phyloP scores from a whole-genome alignment of 2,888 invertebrate species.

The Drosophila subsilvestris region DNA sequence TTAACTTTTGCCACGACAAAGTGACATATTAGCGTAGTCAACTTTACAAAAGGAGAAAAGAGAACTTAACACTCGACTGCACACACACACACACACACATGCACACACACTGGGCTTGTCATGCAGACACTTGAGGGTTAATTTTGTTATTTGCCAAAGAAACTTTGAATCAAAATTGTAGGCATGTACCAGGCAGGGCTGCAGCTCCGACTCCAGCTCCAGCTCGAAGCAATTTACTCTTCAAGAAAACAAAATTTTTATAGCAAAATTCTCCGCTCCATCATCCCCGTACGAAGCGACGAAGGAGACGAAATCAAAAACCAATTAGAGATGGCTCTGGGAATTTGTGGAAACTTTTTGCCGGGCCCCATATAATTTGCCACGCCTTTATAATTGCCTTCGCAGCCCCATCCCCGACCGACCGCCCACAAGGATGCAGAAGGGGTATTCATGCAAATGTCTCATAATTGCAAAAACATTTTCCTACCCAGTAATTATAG shows the following conservation, averaged over 20 bases:
- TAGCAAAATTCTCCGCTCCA: not conserved
- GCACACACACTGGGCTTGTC: constrained; percentile 38
- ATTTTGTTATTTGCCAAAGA: constrained; percentile 62
- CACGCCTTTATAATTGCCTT: constrained; percentile 30
- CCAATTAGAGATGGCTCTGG: constrained; percentile 60
- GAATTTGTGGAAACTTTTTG: constrained; percentile 54
- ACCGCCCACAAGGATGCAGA: not conserved
- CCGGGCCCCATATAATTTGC: constrained; percentile 47
- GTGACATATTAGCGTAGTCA: constrained; percentile 78
- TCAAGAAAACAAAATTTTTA: constrained; percentile 5
- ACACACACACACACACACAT: constrained; percentile 15
- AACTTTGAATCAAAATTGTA: constrained; percentile 55
- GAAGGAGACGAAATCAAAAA: constrained; percentile 66
- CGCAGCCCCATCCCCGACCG: constrained; percentile 12
- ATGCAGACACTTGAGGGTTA: constrained; percentile 67
- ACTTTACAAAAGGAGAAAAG: constrained; percentile 63
- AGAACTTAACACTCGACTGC: constrained; percentile 53
- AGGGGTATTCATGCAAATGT: constrained; percentile 44
- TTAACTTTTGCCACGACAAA: constrained; percentile 78
- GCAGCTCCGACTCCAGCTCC: too few species aligned
- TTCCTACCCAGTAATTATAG: constrained; percentile 58
- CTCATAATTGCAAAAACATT: constrained; percentile 59
- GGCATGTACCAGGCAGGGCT: constrained; percentile 29
- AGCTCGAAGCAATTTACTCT: constrained; percentile 34
- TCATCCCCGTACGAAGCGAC: not conserved